Percentiles rank a stretch among this genome's conserved stretches.
Conservation (phyloP, 30 jellyfish, hydroid and myxozoan species). For the Turritopsis dohrnii region DNA sequence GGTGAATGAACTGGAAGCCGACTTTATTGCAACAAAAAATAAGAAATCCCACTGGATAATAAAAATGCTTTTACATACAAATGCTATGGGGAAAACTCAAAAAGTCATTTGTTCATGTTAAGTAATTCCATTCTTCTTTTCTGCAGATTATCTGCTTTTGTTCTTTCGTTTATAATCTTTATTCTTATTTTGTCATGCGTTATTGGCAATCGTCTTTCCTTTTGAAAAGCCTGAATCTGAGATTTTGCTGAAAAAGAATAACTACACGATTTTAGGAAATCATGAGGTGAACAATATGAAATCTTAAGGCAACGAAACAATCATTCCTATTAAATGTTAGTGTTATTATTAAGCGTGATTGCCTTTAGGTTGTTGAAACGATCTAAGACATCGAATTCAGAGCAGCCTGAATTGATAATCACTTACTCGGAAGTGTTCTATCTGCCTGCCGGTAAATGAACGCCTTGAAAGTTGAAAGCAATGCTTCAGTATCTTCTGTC, state of each 20-base stretch:
- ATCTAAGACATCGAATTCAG: not conserved
- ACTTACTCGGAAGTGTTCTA: not conserved
- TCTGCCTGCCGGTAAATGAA: not conserved
- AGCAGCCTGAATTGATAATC: not conserved
- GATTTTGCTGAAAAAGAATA: conserved; percentile 2
- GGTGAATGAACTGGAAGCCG: not conserved
- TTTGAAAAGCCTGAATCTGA: not conserved
- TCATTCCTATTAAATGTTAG: not conserved
- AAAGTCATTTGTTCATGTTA: not conserved
- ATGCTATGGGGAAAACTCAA: not conserved
- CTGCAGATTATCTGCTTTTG: conserved; percentile 8
- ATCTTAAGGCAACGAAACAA: not conserved
- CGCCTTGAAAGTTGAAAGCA: not conserved
- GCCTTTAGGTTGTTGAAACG: too few relatives aligned
- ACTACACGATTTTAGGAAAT: not conserved
- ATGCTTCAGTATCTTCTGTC: not conserved
- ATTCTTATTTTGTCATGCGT: conserved; percentile 1
- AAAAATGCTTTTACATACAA: not conserved
- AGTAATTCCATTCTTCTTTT: conserved; percentile 2
- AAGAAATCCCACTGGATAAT: conserved; percentile 1
- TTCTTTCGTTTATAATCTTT: conserved; percentile 5
- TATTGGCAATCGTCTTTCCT: conserved; percentile 2
- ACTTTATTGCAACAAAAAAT: not conserved
- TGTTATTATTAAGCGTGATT: not conserved
- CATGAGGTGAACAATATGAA: not conserved